phyloP scores from a whole-genome alignment of 2,888 invertebrate species.

The Cerceris rybyensis region DNA sequence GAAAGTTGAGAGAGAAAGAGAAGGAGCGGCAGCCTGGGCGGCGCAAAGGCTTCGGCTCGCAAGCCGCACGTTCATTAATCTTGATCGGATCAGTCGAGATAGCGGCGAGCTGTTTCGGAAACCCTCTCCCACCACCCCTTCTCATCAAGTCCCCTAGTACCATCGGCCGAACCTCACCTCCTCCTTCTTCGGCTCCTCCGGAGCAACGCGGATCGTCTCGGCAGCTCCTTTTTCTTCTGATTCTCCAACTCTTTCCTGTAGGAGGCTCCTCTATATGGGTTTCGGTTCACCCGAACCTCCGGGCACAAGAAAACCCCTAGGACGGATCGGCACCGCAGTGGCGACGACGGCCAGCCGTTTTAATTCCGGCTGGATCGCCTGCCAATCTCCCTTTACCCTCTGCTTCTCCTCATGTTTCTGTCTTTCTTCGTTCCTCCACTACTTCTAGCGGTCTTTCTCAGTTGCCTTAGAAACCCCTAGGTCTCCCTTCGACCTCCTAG shows the following conservation, averaged over 20 bases:
- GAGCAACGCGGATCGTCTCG: conserved; percentile 44
- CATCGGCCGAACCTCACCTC: conserved; percentile 64
- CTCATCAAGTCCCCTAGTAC: conserved; percentile 74
- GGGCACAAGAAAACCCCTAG: conserved; percentile 60
- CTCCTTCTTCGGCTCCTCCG: conserved; percentile 54
- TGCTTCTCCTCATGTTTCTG: background rate
- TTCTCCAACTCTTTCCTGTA: conserved; percentile 65
- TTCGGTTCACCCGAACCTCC: conserved; percentile 44
- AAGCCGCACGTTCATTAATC: conserved; percentile 85
- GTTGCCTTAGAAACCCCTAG: conserved; percentile 11
- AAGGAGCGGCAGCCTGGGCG: conserved; percentile 66
- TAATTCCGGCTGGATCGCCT: conserved; percentile 65
- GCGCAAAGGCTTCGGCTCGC: conserved; percentile 81
- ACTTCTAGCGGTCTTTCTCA: background rate
- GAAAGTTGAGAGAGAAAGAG: conserved; percentile 46
- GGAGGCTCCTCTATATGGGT: conserved; percentile 51
- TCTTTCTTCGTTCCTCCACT: conserved; percentile 9
- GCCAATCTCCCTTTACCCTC: conserved; percentile 52
- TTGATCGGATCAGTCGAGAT: conserved; percentile 81
- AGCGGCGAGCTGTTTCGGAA: conserved; percentile 82
- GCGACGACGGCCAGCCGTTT: conserved; percentile 61
- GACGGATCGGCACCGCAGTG: conserved; percentile 60
- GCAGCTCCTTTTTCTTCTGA: conserved; percentile 66
- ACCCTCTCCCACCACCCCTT: conserved; percentile 76
- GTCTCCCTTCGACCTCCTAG: conserved; percentile 12